Evolutionary conservation across 2,797 vertebrate species (phyloP).

Genomic region (Hippoglossus hippoglossus): DNA sequence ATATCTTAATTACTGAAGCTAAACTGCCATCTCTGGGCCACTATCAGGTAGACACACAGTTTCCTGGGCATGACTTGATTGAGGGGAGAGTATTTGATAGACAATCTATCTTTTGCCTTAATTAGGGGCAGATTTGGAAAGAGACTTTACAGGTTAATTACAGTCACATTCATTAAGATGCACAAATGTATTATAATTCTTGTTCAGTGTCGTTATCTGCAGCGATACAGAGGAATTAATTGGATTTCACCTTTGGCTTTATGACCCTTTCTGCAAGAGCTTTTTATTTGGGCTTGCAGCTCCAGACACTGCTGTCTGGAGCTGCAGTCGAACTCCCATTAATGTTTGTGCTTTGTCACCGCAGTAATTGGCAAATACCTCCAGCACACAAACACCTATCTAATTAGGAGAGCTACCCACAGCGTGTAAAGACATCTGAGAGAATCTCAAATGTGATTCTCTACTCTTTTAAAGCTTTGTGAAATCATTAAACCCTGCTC

Average conservation of each 20-base stretch:
- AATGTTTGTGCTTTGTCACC: slow-evolving; percentile 71
- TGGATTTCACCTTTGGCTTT: slow-evolving; percentile 73
- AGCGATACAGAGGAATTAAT: slow-evolving; percentile 63
- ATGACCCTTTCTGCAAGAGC: slow-evolving; percentile 56
- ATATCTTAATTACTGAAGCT: slow-evolving; percentile 60
- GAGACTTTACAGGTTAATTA: slow-evolving; percentile 68
- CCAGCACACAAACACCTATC: slow-evolving; percentile 65
- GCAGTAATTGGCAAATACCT: slow-evolving; percentile 70
- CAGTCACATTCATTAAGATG: slow-evolving; percentile 72
- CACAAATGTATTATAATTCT: slow-evolving; percentile 60
- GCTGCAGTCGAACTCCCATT: slow-evolving; percentile 58
- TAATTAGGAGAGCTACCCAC: slow-evolving; percentile 65
- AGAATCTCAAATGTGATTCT: slow-evolving; percentile 60
- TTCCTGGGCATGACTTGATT: slow-evolving; percentile 37
- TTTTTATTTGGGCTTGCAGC: slow-evolving; percentile 59
- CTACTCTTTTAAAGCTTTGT: slow-evolving; percentile 42
- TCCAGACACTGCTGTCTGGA: slow-evolving; percentile 56
- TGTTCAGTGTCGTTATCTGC: slow-evolving; percentile 56
- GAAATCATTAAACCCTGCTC: slow-evolving; percentile 49
- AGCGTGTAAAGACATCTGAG: slow-evolving; percentile 61
- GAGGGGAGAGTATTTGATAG: slow-evolving; percentile 55
- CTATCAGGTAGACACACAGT: slow-evolving; percentile 51
- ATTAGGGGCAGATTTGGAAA: slow-evolving; percentile 64
- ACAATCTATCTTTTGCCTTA: slow-evolving; percentile 71
- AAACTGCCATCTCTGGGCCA: slow-evolving; percentile 19